Conservation (phyloP, 2,113 vertebrate genomes). For the Pelmatolapia mariae region DNA sequence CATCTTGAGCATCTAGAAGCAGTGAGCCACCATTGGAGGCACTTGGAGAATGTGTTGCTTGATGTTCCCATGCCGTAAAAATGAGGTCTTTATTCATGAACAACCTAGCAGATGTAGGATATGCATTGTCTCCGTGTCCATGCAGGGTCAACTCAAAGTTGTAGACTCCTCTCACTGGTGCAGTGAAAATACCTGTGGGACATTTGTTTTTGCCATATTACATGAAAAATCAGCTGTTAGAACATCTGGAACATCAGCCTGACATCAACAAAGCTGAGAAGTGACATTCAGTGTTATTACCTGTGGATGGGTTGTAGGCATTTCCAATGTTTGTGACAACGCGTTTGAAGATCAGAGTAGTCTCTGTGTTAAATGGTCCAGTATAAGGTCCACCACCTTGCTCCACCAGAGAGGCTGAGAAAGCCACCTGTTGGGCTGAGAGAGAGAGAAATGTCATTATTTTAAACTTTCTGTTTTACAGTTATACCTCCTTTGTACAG, state of each 20-base stretch:
- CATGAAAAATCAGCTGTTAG: not conserved
- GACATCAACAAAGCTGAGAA: not conserved
- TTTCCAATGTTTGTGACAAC: not conserved
- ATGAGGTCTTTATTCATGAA: rapidly evolving
- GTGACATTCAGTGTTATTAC: not conserved
- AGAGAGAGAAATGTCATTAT: not conserved
- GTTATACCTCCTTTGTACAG: not conserved
- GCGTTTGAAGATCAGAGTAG: not conserved
- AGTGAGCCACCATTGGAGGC: not conserved
- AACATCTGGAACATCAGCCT: not conserved
- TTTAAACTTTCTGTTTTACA: rapidly evolving
- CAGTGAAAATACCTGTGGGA: not conserved
- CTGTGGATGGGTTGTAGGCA: not conserved
- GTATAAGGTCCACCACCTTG: rapidly evolving
- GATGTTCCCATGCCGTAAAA: not conserved
- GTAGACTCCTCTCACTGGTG: not conserved
- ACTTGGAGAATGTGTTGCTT: rapidly evolving
- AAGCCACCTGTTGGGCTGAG: not conserved
- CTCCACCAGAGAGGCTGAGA: rapidly evolving
- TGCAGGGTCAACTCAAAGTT: not conserved
- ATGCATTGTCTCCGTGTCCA: not conserved
- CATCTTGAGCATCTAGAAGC: not conserved
- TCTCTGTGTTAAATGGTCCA: not conserved
- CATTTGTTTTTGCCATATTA: too few relatives aligned
- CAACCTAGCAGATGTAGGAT: not conserved